A percentile compares a stretch with the other conserved stretches of the same genome.
These are phyloP conservation scores for Myotis pilosus DNA, from an alignment of 2,797 vertebrate species.

Conservation along the genomic window DNA sequence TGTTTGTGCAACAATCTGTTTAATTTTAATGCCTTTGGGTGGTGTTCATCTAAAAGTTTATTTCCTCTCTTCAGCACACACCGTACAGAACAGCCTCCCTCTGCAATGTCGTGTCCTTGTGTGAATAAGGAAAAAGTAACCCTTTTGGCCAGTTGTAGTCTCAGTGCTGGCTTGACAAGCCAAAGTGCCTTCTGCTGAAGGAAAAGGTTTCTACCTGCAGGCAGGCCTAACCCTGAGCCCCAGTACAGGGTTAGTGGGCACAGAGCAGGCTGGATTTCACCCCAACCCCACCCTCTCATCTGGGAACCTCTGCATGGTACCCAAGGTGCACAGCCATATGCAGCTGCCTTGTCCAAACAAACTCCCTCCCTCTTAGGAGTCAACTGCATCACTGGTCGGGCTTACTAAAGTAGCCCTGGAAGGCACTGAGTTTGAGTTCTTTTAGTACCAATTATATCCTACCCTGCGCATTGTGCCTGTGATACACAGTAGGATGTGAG, in stretches of 20 bases:
- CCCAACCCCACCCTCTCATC: background rate
- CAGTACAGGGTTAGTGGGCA: background rate
- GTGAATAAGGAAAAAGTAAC: background rate
- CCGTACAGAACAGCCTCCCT: background rate
- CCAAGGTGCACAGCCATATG: background rate
- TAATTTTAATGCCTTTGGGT: background rate
- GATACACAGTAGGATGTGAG: background rate
- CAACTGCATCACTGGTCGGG: rapidly evolving
- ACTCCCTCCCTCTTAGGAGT: background rate
- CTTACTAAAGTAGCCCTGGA: background rate
- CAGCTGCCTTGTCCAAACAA: background rate
- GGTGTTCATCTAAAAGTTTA: background rate
- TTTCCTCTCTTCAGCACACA: background rate
- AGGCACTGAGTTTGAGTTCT: background rate
- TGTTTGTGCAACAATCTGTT: background rate
- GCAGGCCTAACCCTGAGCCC: background rate
- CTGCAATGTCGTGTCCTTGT: background rate
- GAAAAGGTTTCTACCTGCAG: background rate
- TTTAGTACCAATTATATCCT: background rate
- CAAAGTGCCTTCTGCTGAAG: background rate
- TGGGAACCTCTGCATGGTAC: background rate
- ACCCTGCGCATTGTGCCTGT: background rate
- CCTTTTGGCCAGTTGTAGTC: background rate
- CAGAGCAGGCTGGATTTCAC: background rate
- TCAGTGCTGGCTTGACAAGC: background rate